These are phyloP conservation scores for Cervus canadensis DNA, from an alignment of 2,113 vertebrate genomes.

Conservation along the genomic window DNA sequence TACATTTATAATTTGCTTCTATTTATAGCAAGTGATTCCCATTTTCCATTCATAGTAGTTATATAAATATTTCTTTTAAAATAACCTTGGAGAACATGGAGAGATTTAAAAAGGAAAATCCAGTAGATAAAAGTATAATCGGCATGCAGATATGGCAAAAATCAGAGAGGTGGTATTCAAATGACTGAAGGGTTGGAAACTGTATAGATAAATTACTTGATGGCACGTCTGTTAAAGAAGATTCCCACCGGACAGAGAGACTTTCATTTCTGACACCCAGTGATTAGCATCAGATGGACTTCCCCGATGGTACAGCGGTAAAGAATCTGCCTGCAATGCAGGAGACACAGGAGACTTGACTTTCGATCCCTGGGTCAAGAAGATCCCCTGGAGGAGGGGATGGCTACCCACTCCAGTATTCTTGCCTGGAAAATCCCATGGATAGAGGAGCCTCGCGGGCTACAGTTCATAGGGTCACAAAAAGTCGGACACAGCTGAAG, in stretches of 20 bases:
- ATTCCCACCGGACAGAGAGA: neutral
- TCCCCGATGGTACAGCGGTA: neutral
- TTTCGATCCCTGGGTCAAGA: neutral
- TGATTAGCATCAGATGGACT: neutral
- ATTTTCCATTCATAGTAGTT: neutral
- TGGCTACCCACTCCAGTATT: neutral
- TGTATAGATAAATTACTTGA: neutral
- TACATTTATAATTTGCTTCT: neutral
- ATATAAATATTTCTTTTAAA: neutral
- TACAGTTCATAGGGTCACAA: neutral
- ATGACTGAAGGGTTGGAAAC: neutral
- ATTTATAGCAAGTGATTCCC: neutral
- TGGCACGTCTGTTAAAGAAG: neutral
- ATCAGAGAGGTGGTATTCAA: neutral
- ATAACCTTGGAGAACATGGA: neutral
- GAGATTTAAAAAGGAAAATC: neutral
- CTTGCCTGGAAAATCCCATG: neutral
- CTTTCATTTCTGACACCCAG: neutral
- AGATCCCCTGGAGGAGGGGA: neutral
- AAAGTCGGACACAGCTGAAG: neutral
- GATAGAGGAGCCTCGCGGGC: neutral
- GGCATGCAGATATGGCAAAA: neutral
- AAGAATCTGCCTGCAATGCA: neutral
- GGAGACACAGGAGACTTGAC: neutral
- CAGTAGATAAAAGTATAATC: neutral